Percentiles rank a stretch among this genome's conserved stretches.
These are phyloP conservation scores for Andrena trimmerana DNA, from an alignment of 2,888 invertebrate species.

Conservation along the genomic window DNA sequence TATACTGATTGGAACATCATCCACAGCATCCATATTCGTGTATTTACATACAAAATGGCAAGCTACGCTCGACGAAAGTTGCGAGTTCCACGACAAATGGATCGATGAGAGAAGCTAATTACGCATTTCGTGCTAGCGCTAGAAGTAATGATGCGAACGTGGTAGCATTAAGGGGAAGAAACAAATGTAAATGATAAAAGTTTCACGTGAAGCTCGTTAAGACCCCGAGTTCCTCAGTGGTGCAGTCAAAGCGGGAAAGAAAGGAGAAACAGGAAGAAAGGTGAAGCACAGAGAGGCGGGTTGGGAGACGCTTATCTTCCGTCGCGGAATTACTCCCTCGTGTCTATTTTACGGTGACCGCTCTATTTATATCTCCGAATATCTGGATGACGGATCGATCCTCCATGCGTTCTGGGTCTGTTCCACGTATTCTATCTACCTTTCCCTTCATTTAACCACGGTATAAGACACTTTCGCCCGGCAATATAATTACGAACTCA, in stretches of 20 bases:
- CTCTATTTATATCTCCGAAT: slow-evolving; percentile 80
- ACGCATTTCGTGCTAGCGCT: neutral
- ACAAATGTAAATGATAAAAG: slow-evolving; percentile 8
- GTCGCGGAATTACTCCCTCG: slow-evolving; percentile 77
- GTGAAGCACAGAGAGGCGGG: slow-evolving; percentile 28
- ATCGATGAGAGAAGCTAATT: neutral
- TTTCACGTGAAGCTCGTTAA: neutral
- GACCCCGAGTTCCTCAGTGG: neutral
- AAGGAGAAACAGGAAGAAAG: slow-evolving; percentile 38
- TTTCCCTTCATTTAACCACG: neutral
- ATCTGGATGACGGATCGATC: slow-evolving; percentile 78
- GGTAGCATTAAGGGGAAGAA: neutral
- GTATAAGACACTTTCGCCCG: neutral
- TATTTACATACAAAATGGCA: neutral
- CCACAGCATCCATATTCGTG: neutral
- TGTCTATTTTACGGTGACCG: slow-evolving; percentile 81
- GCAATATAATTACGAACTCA: too few species aligned
- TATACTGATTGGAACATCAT: slow-evolving; percentile 3
- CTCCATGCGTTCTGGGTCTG: slow-evolving; percentile 54
- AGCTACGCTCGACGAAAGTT: neutral
- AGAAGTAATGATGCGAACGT: neutral
- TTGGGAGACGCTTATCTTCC: slow-evolving; percentile 69
- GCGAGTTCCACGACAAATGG: neutral
- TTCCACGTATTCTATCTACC: slow-evolving; percentile 26
- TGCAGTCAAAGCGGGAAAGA: neutral